A percentile compares a stretch with the other conserved stretches of the same genome.
Evolutionary conservation across 1,140 invertebrate species (phyloP).

Genomic region (Eumaeus atala): DNA sequence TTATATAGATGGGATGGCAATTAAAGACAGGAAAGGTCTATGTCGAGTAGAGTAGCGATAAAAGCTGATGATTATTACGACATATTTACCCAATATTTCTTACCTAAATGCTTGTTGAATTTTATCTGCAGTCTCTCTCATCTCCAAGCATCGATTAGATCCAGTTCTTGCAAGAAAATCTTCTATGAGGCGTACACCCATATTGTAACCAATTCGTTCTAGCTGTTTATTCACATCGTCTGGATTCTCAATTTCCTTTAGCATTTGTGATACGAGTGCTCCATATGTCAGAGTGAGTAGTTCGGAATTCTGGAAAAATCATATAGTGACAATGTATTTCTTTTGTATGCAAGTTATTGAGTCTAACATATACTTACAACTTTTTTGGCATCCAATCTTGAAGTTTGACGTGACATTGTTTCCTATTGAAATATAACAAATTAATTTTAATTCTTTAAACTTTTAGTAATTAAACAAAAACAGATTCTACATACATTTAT

Average conservation of each 20-base stretch:
- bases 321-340: slow-evolving; percentile 1
- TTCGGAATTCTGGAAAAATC: slow-evolving; percentile 91
- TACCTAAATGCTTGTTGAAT: slow-evolving; percentile 83
- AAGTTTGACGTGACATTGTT: slow-evolving; percentile 67
- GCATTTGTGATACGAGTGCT: slow-evolving; percentile 94
- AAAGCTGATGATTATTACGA: no score
- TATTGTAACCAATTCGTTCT: slow-evolving; percentile 97
- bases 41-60: no score
- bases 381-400: slow-evolving; percentile 70
- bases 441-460: neutral
- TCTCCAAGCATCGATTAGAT: slow-evolving; percentile 92
- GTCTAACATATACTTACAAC: slow-evolving; percentile 47
- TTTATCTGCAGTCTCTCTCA: slow-evolving; percentile 98
- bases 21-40: no score
- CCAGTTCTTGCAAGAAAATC: slow-evolving; percentile 96
- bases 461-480: no score
- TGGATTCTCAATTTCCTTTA: slow-evolving; percentile 97
- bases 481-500: neutral
- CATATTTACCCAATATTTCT: neutral
- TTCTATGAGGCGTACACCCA: slow-evolving; percentile 97
- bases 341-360: neutral
- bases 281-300: slow-evolving; percentile 98
- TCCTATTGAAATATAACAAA: neutral
- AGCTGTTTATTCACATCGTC: slow-evolving; percentile 97
- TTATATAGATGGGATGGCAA: no score